Evolutionary conservation across 2,797 vertebrate genomes (phyloP), one percentile per base, ranked within the genome.

Genomic region (Rhynchotus rufescens): DNA sequence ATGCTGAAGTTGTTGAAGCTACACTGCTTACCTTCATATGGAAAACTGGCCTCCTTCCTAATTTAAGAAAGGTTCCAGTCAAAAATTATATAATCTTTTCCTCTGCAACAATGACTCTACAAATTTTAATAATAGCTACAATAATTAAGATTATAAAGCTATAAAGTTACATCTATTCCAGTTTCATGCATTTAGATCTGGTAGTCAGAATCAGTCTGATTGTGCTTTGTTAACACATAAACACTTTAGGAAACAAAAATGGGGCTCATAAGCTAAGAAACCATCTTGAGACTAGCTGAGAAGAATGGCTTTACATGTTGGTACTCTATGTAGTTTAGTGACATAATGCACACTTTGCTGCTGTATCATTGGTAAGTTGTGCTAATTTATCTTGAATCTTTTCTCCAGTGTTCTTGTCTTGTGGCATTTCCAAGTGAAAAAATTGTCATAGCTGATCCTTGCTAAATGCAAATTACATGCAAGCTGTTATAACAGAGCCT

Each of bases 401-500:
- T 86, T 64, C 65, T 42, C 72, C 75, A 59, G 36, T 7, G 38
- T 16, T 15, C 72, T 74, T 77, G 92, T 77, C 67, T 75, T 51
- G n/a, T 59, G 77, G 66, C 30, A 64, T 85, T 85, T 78, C 68
- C 90, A 65, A 87, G 75, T 7, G 54, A 72, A 93, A 82, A 87
- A 69, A 23, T 36, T 73, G 78, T 81, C 32, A 19, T 42, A 67
- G 64, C 38, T 69, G 80, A 52, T 11, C 38, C 74, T 74, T 84
- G 77, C 85, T 69, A 92, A 81, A 88, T 80, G 75, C 79, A 94
- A 90, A 95, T 78, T 51, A 25, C 22, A 47, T 15, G 23, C 17
- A 56, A 78, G 68, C 71, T 93, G 85, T 80, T 86, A 62, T 36
- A 86, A 26, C 51, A 61, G 81, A 91, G 93, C 94, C 97, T 16